These are phyloP conservation scores for Alosa sapidissima DNA, from an alignment of 2,797 vertebrate species.

Conservation along the genomic window DNA sequence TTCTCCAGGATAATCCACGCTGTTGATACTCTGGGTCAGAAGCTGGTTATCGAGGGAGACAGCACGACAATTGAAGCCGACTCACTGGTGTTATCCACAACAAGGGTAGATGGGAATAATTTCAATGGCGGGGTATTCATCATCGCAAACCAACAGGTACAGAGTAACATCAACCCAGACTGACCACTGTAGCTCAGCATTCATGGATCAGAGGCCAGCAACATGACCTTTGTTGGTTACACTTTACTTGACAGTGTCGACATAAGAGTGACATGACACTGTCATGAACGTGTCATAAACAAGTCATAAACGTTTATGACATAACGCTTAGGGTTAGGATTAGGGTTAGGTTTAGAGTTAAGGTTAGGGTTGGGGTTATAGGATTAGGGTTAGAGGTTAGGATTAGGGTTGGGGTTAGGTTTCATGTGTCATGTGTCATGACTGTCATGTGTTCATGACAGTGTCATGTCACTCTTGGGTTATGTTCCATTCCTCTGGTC, in stretches of 20 bases:
- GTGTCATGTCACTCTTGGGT: no score
- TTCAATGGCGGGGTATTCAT: slow-evolving; percentile 76
- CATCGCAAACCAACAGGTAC: slow-evolving; percentile 82
- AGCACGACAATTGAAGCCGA: slow-evolving; percentile 67
- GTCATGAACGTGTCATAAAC: no score
- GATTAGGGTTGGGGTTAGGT: no score
- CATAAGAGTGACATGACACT: no score
- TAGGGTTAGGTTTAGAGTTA: no score
- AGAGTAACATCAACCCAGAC: not conserved
- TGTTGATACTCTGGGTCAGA: slow-evolving; percentile 83
- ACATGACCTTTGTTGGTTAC: not conserved
- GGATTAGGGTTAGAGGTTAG: no score
- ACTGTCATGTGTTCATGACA: no score
- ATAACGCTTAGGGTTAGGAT: no score
- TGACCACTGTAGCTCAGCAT: not conserved
- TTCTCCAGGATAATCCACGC: slow-evolving; percentile 79
- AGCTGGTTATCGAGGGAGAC: slow-evolving; percentile 72
- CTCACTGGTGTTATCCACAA: slow-evolving; percentile 82
- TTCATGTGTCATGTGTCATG: no score
- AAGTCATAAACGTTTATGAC: no score
- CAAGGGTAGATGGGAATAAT: slow-evolving; percentile 70
- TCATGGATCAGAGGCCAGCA: not conserved
- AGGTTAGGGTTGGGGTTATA: no score
- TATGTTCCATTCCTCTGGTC: not conserved
- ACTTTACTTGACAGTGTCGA: no score